Percentiles rank a stretch among this genome's conserved stretches.
Evolutionary conservation across 2,797 vertebrate genomes (phyloP).

Genomic region (Parauchenoglanis ngamensis): DNA sequence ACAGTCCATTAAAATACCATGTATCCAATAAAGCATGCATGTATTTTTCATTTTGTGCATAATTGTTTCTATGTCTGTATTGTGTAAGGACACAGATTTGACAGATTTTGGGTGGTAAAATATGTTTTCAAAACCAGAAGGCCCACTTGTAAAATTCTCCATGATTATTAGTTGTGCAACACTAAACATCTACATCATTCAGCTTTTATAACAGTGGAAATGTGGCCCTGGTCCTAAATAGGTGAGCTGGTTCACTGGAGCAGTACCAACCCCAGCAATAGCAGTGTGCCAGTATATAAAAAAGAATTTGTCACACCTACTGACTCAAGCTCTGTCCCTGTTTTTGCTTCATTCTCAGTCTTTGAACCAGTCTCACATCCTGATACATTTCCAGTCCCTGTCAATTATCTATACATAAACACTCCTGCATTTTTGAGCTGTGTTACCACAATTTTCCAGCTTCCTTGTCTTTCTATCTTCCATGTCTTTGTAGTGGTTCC

Average conservation of each 20-base stretch:
- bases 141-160: slow-evolving; percentile 1
- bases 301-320: background rate
- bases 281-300: background rate
- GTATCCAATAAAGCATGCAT: background rate
- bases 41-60: background rate
- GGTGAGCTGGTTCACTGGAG: background rate
- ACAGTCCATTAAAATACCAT: background rate
- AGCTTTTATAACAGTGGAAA: slow-evolving; percentile 21
- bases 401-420: background rate
- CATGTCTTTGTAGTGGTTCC: background rate
- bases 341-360: background rate
- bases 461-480: background rate
- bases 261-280: background rate
- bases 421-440: background rate
- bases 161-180: background rate
- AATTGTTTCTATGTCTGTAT: background rate
- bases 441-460: background rate
- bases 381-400: background rate
- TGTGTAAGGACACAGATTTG: background rate
- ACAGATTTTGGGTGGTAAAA: slow-evolving; percentile 1
- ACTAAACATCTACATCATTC: background rate
- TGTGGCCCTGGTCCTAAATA: background rate
- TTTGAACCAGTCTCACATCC: background rate
- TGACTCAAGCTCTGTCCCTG: background rate
- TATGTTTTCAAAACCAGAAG: background rate